Evolutionary conservation across 2,888 invertebrate species (phyloP).

Genomic region (Patella ulyssiponensis): DNA sequence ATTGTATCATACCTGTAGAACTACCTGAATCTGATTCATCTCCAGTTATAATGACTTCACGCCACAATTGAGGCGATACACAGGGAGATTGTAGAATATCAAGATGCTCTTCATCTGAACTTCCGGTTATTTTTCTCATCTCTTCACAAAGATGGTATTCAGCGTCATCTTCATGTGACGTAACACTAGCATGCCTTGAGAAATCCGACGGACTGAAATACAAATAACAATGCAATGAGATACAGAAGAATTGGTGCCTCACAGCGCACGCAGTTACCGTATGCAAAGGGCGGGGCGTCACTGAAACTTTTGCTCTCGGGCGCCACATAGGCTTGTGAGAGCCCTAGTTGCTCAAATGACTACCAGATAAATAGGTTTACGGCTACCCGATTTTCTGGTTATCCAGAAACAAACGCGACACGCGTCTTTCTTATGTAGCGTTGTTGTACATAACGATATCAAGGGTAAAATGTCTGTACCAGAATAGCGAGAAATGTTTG

Average conservation of each 20-base stretch:
- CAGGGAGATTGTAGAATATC: conserved; percentile 22
- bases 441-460: too few species aligned
- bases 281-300: too few species aligned
- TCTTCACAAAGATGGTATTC: conserved; percentile 14
- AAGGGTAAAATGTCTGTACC: too few species aligned
- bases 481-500: too few species aligned
- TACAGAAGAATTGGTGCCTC: neutral
- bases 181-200: conserved; percentile 41
- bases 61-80: conserved; percentile 20
- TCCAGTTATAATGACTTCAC: neutral
- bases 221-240: neutral
- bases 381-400: too few species aligned
- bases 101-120: conserved; percentile 26
- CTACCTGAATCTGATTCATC: conserved; percentile 21
- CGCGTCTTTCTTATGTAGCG: too few species aligned
- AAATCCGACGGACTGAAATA: conserved; percentile 39
- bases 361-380: too few species aligned
- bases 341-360: too few species aligned
- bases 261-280: too few species aligned
- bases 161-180: conserved; percentile 38
- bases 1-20: conserved; percentile 17
- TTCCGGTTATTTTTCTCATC: conserved; percentile 17
- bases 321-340: too few species aligned
- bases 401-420: too few species aligned
- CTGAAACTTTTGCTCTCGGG: too few species aligned